These are phyloP conservation scores for Xylocopa sonorina DNA, from an alignment of 1,140 invertebrate genomes.

Conservation along the genomic window DNA sequence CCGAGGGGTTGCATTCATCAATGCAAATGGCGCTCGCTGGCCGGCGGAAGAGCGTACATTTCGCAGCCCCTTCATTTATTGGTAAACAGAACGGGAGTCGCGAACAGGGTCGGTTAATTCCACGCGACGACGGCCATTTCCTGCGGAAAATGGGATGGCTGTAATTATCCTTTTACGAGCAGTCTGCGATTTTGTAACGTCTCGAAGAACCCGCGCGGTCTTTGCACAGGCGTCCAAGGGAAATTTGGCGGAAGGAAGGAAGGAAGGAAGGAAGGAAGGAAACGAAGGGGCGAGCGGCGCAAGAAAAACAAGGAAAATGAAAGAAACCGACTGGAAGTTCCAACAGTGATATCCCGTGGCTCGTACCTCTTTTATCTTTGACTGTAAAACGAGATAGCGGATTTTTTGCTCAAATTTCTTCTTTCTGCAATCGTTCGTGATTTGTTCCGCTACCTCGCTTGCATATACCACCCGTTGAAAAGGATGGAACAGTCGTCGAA, in stretches of 20 bases:
- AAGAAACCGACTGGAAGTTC: background rate
- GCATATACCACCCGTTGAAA: background rate
- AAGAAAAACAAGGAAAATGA: background rate
- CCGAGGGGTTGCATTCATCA: background rate
- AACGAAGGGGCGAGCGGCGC: background rate
- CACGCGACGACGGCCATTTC: constrained; percentile 40
- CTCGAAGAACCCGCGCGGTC: background rate
- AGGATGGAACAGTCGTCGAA: no score
- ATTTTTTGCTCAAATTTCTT: background rate
- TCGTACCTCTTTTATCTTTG: constrained; percentile 35
- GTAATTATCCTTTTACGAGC: constrained; percentile 51
- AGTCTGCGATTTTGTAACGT: constrained; percentile 28
- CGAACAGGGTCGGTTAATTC: constrained; percentile 22
- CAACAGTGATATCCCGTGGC: background rate
- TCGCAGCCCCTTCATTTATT: constrained; percentile 27
- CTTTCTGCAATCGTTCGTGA: background rate
- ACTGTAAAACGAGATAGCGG: constrained; percentile 17
- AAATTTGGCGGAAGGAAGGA: background rate
- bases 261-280: constrained; percentile 14
- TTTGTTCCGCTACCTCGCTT: background rate
- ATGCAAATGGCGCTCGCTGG: background rate
- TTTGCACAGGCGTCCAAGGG: background rate
- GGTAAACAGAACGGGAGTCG: constrained; percentile 19
- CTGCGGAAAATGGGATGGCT: constrained; percentile 37
- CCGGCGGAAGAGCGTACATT: background rate